Evolutionary conservation across 1,140 invertebrate genomes (phyloP).

Genomic region (Drosophila santomea): DNA sequence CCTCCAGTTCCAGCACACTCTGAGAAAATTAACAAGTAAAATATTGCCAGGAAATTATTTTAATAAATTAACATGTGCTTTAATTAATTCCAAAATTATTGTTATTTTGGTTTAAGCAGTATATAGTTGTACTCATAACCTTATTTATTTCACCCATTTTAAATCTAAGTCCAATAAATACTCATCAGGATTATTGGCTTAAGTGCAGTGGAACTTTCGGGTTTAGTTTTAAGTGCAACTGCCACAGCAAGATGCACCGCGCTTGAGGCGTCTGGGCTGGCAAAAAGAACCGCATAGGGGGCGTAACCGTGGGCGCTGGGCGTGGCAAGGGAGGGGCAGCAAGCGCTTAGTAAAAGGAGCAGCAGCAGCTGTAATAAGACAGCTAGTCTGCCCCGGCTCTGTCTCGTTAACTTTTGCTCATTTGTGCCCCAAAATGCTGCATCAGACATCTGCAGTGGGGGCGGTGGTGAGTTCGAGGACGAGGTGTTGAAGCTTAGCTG

Average conservation of each 20-base stretch:
- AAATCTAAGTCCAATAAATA: too few relatives aligned
- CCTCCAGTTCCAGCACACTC: constrained; percentile 45
- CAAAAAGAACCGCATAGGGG: constrained; percentile 44
- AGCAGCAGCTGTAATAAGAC: constrained; percentile 73
- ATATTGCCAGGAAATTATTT: too few relatives aligned
- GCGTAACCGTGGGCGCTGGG: neutral
- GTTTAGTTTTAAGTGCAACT: constrained; percentile 12
- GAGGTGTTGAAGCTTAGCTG: constrained; percentile 10
- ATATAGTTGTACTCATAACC: too few relatives aligned
- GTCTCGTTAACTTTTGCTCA: constrained; percentile 77
- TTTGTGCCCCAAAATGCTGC: constrained; percentile 63
- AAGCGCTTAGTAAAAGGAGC: constrained; percentile 34
- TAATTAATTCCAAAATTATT: too few relatives aligned
- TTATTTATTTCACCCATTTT: too few relatives aligned
- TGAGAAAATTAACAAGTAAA: neutral
- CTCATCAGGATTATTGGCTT: too few relatives aligned
- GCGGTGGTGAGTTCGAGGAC: neutral
- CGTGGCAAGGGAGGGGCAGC: constrained; percentile 10
- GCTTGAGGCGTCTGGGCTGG: constrained; percentile 51
- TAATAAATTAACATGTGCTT: too few relatives aligned
- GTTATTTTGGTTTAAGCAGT: too few relatives aligned
- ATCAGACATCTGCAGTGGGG: neutral
- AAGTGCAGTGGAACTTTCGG: neutral
- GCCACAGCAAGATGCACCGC: constrained; percentile 52
- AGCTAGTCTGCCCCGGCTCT: constrained; percentile 61